Evolutionary conservation across 2,888 invertebrate genomes (phyloP), one percentile per base, ranked within the genome.

Genomic region (Rhingia campestris): DNA sequence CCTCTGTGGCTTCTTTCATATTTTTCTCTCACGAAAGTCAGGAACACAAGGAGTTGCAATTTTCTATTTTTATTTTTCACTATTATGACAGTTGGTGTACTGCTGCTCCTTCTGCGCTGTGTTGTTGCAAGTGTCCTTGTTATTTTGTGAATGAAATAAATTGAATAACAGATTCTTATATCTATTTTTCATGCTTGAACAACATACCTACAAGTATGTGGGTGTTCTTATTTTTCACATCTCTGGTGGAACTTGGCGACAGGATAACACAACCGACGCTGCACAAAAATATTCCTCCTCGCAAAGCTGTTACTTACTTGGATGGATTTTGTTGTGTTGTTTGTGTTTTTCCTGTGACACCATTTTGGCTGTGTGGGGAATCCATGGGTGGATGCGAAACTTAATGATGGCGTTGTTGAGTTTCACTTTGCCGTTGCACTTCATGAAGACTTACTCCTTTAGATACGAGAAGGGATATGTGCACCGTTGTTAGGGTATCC

Each of bases 1-100:
- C 22, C 22, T 22, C 6, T 49, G 7, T 32, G 0, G 9, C 22
- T 41, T 58, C 61, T 37, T 33, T 64, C 47, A 75, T 75, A 66
- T 70, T 76, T 70, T 45, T 14, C n/a, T 37, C 67, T 67, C 67
- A 77, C 73, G 43, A 56, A 73, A 73, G 82, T 77, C 82, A 82
- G 73, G 82, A 66, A 75, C 22, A 22, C 22, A 41, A 6, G 41
- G n/a, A 35, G 33, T 14, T 41, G 7, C 22, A 22, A 12, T 32
- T 73, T 45, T 30, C 37, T 39, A 47, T 63, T 63, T 66, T 30
- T 37, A n/a, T 58, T 43, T 41, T 35, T 14, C n/a, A 7, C 14
- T 49, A 33, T 47, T 49, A 41, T 49, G 49, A 74, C 73, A 64
- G 63, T 54, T 73, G 33, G 43, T 67, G 43, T 22, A 22, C 22